These are phyloP conservation scores for Cepphus grylle DNA, from an alignment of 2,113 vertebrate species.

Conservation along the genomic window DNA sequence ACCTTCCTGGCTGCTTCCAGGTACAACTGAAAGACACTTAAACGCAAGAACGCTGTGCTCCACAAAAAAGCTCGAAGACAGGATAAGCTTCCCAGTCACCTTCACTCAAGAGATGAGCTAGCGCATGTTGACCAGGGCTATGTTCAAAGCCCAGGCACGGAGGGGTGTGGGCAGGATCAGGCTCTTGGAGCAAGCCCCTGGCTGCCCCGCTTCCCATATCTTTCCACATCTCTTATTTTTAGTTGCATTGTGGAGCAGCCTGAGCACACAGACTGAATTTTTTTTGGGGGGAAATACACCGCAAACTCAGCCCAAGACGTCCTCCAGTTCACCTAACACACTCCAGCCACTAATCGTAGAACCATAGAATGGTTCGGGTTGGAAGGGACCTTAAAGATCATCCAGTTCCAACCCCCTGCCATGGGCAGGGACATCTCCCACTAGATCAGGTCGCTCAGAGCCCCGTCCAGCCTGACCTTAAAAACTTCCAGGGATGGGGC, in stretches of 20 bases:
- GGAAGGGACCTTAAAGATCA: too few relatives aligned
- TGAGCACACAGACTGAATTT: background rate
- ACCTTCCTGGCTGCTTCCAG: background rate
- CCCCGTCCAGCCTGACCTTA: too few relatives aligned
- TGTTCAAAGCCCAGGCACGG: background rate
- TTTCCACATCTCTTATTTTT: background rate
- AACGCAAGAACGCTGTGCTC: background rate
- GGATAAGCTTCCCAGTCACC: background rate
- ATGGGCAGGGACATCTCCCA: too few relatives aligned
- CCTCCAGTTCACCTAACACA: background rate
- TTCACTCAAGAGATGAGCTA: background rate
- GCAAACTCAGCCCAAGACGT: background rate
- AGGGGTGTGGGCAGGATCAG: background rate
- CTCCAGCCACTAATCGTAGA: background rate
- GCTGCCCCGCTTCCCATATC: background rate
- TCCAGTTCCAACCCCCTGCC: too few relatives aligned
- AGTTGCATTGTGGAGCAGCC: background rate
- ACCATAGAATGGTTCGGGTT: too few relatives aligned
- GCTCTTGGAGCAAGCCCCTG: background rate
- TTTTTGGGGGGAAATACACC: fast-evolving
- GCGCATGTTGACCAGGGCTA: background rate
- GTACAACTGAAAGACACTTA: background rate
- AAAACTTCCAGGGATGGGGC: too few relatives aligned
- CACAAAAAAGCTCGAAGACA: background rate
- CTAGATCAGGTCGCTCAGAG: too few relatives aligned